Evolutionary conservation across 2,797 vertebrate genomes (phyloP), one percentile per base, ranked within the genome.

Genomic region (Parotocinclus haroldoi): DNA sequence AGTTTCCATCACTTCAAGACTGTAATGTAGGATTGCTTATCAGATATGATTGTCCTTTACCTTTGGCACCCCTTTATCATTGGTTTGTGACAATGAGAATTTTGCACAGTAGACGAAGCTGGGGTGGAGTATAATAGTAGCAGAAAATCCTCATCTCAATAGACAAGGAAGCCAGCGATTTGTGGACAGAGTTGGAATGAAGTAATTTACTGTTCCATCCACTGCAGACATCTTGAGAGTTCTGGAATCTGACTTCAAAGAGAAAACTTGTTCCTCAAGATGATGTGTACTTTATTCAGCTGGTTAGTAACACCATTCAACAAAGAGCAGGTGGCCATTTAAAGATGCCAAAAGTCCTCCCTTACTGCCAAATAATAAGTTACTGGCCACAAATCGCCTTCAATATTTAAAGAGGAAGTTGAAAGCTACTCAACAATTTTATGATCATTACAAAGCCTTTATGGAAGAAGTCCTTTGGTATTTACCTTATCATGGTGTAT

Each of bases 191-290:
- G 5, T 66, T 37, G 2, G 7, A 60, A 62, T 69, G 13, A 69
- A 66, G 19, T 16, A 73, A 46, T 50, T 69, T 0, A 17, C 66
- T 6, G n/a, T 10, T 5, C 56, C 62, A 11, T 45, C 51, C 40
- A 2, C 44, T 11, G 7, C 10, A 11, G 38, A 60, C 9, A 10
- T 74, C 7, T 9, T 74, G 3, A 66, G 51, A 17, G 1, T 19
- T 1, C 17, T 58, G 38, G 63, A 75, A 19, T 70, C 62, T 38
- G 68, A 70, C 19, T 45, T 63, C 48, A 75, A 37, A 56, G 13
- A 45, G 62, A 10, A 70, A 61, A 16, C 52, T 44, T 19, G 19
- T 69, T 19, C 65, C 72, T 3, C 66, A 74, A 37, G 62, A 69
- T 10, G 66, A 68, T 75, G 38, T 64, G 50, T 54, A 4, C 12